Percentiles rank a stretch among this genome's conserved stretches.
Conservation (phyloP, 2,113 vertebrate genomes). For the Alethe castanea region DNA sequence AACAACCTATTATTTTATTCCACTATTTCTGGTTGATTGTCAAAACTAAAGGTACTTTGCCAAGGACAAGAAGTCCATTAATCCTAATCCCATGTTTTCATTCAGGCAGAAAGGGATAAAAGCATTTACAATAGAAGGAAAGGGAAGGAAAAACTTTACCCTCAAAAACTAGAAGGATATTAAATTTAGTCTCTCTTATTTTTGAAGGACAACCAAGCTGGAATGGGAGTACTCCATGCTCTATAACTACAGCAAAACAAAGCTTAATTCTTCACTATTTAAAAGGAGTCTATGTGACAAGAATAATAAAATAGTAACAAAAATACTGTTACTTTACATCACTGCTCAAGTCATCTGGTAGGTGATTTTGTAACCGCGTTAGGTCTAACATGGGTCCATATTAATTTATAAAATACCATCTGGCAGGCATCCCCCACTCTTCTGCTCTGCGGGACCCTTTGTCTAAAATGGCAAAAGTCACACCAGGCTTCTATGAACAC, state of each 20-base stretch:
- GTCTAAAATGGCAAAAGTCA: background rate
- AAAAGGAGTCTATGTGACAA: background rate
- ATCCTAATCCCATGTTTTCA: background rate
- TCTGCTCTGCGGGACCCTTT: background rate
- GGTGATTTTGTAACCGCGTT: background rate
- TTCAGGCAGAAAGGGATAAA: background rate
- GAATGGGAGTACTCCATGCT: background rate
- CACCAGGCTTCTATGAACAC: background rate
- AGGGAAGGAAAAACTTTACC: background rate
- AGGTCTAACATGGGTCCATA: background rate
- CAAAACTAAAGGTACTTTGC: background rate
- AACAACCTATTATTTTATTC: background rate
- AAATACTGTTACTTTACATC: background rate
- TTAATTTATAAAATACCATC: background rate
- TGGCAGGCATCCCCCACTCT: background rate
- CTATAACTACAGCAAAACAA: background rate
- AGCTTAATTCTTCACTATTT: background rate
- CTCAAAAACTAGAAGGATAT: background rate
- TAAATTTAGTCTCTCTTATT: background rate
- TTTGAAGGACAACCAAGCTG: background rate
- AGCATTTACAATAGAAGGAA: background rate
- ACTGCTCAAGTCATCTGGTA: background rate
- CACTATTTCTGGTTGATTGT: background rate
- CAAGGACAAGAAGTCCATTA: background rate
- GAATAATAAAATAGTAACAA: background rate